Percentiles rank a stretch among this genome's conserved stretches.
These are phyloP conservation scores for Pollenia griseotomentosa DNA, from an alignment of 2,888 invertebrate species.

Conservation along the genomic window DNA sequence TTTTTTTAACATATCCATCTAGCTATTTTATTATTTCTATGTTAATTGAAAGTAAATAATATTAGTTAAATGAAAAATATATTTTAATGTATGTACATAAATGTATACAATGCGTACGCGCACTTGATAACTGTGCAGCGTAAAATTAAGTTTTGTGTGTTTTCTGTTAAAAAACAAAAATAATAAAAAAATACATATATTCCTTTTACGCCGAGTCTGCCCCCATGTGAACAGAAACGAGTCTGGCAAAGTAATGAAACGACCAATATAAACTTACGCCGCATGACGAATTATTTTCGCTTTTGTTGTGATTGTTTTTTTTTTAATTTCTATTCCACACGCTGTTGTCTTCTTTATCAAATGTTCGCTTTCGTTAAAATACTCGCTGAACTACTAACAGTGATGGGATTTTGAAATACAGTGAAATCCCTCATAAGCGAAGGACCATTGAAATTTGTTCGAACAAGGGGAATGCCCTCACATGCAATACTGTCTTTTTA, in stretches of 20 bases:
- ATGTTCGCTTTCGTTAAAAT: neutral
- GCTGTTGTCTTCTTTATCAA: slow-evolving; percentile 55
- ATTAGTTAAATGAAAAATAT: slow-evolving; percentile 30
- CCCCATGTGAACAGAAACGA: slow-evolving; percentile 19
- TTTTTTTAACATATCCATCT: neutral
- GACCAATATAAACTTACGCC: slow-evolving; percentile 65
- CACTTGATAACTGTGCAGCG: slow-evolving; percentile 63
- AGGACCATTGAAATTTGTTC: too few species aligned
- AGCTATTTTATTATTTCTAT: slow-evolving; percentile 37
- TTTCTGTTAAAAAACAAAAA: slow-evolving; percentile 15
- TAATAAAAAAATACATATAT: slow-evolving; percentile 5
- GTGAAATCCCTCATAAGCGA: too few species aligned
- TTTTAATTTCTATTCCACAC: slow-evolving; percentile 59
- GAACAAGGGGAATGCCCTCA: too few species aligned
- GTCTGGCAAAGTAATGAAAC: slow-evolving; percentile 50
- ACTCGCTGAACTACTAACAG: too few species aligned
- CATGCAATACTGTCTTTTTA: too few species aligned
- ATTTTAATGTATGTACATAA: neutral
- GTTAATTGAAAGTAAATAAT: slow-evolving; percentile 61
- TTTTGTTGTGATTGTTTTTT: slow-evolving; percentile 66
- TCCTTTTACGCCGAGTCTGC: neutral
- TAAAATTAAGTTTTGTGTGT: slow-evolving; percentile 47
- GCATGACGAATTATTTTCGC: slow-evolving; percentile 71
- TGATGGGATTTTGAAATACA: too few species aligned
- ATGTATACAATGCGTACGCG: slow-evolving; percentile 59